Evolutionary conservation across 2,797 vertebrate species (phyloP), one percentile per base, ranked within the genome.

Genomic region (Thalassophryne amazonica): DNA sequence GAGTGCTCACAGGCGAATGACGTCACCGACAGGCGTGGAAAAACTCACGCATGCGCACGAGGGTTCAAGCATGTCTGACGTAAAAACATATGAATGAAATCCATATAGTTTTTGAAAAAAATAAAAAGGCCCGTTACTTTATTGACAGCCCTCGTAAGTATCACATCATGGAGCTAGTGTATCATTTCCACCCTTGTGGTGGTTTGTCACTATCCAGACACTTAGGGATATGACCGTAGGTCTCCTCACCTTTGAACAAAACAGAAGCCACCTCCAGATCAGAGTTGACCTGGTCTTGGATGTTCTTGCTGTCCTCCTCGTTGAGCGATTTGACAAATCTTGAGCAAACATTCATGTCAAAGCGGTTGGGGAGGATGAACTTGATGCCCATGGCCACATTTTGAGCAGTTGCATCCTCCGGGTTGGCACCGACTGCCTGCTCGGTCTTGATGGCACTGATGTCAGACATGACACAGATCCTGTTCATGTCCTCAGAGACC

Each of bases 231-330:
- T n/a, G n/a, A n/a, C n/a, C n/a, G n/a, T n/a, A n/a, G n/a, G n/a
- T n/a, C n/a, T n/a, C 24, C 7, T 19, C 58, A 98, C 97, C 97
- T 95, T 99, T 99, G 79, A 99, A 99, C 69, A 99, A 73, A 40
- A 99, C 97, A 30, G 97, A 99, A 0, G 97, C 97, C 24, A 99
- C 97, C 85, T 99, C 97, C 65, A 99, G 89, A 65, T 99, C 97
- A 10, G 97, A 99, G 86, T 99, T 99, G 48, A 99, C 97, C 83
- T 99, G 97, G 85, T 99, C 97, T 81, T 99, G 96, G 81, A 99
- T 99, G 73, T 99, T 99, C 92, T 99, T 99, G 78, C 97, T 99
- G 27, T 99, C 97, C 64, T 99, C 97, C 73, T 99, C 97, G 29
- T 99, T 99, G 35, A 99, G 84, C 0, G 97, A 99, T 62, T 99